phyloP scores from a whole-genome alignment of 2,888 invertebrate species.

The Tetropium fuscum region DNA sequence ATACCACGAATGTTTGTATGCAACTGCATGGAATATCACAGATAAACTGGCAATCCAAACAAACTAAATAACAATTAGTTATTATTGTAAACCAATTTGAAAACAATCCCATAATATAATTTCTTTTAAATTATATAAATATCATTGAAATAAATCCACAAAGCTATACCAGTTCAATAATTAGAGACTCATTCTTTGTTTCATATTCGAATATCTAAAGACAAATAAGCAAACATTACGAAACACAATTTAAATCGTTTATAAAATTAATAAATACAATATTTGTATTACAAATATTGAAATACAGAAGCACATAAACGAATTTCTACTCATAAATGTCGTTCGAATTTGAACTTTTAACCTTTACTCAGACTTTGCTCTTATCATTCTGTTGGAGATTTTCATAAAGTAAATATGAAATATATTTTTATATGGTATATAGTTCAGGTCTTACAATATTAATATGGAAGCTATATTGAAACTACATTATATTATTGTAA shows the following conservation, averaged over 20 bases:
- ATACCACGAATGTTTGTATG: too few relatives aligned
- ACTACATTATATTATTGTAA: neutral
- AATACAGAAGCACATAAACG: constrained; percentile 39
- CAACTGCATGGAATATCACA: too few relatives aligned
- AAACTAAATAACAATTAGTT: too few relatives aligned
- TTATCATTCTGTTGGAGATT: constrained; percentile 50
- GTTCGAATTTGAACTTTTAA: constrained; percentile 56
- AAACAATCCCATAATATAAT: too few relatives aligned
- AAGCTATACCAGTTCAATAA: too few relatives aligned
- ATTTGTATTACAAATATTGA: constrained; percentile 30
- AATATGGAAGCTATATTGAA: too few relatives aligned
- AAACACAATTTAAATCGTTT: constrained; percentile 6
- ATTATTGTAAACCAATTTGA: too few relatives aligned
- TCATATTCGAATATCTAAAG: neutral
- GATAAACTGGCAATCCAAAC: too few relatives aligned
- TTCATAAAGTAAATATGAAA: constrained; percentile 48
- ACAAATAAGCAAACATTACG: constrained; percentile 11
- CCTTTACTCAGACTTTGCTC: constrained; percentile 60
- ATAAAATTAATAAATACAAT: constrained; percentile 22
- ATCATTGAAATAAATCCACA: too few relatives aligned
- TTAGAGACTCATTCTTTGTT: constrained; percentile 24
- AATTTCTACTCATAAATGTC: constrained; percentile 52
- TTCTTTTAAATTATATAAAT: too few relatives aligned
- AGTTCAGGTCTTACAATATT: constrained; percentile 17
- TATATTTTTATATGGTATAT: constrained; percentile 39